Evolutionary conservation across 2,797 vertebrate genomes (phyloP), one percentile per base, ranked within the genome.

Genomic region (Paratrypauchen microcephalus): DNA sequence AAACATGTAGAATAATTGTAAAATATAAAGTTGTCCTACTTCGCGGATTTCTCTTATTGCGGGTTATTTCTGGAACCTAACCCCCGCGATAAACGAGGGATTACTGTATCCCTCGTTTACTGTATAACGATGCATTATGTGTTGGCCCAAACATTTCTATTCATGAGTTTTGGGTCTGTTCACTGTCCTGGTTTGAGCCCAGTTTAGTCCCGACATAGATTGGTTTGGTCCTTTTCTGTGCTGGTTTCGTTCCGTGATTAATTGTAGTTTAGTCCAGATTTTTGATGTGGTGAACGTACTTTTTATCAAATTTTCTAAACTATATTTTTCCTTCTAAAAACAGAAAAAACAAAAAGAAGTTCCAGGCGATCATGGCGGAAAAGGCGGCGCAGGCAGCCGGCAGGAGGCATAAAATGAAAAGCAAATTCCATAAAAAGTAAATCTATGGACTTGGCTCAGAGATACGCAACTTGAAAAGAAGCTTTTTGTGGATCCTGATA

Each of bases 261-360:
- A 13, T 45, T 45, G 3, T 45, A 15, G 41, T 15, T 15, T 45
- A 45, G 41, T 45, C 13, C 13, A 0, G 0, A 45, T 45, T 15
- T 36, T 16, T 45, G 41, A 45, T 4, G 13, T 15, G 41, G 41
- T 45, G 13, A 45, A 45, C 13, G 41, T 15, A 45, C 41, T 45
- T 45, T 45, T 45, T 45, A 4, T 15, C 41, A 4, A 36, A 15
- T 45, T 45, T 45, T 45, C 8, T 54, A 55, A 55, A 23, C 19
- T 2, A 12, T 57, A 4, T 65, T 47, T 45, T 59, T 7, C 0
- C 60, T 18, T 68, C 68, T 23, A 77, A 12, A 76, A 77, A 75
- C 89, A 99, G 98, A 56, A 94, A 93, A 61, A 99, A 98, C 89
- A 97, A 98, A 92, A 97, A 91, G 92, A 97, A 96, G 77, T 98